Conservation (phyloP, 2,797 vertebrate species). For the Lutjanus campechanus region DNA sequence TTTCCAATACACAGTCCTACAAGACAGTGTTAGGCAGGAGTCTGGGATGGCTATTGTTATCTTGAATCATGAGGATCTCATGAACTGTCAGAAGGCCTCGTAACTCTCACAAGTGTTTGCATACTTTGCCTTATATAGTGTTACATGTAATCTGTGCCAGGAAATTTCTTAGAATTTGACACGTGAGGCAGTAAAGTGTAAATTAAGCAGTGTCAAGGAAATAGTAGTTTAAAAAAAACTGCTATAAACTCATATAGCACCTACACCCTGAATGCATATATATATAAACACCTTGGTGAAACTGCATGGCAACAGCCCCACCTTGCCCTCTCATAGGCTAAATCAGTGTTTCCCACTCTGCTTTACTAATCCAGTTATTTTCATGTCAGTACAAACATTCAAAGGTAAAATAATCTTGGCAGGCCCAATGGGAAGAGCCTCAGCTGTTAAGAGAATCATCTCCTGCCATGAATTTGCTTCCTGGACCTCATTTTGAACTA, state of each 20-base stretch:
- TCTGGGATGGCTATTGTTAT: slow-evolving; percentile 28
- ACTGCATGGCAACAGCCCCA: slow-evolving; percentile 60
- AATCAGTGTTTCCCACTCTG: slow-evolving; percentile 15
- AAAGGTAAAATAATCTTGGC: slow-evolving; percentile 33
- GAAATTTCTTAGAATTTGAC: slow-evolving; percentile 1
- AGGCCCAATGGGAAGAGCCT: slow-evolving; percentile 19
- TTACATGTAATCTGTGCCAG: slow-evolving; percentile 15
- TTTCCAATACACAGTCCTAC: neutral
- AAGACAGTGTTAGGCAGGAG: neutral
- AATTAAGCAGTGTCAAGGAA: neutral
- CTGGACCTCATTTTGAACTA: slow-evolving; percentile 27
- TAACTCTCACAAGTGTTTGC: slow-evolving; percentile 27
- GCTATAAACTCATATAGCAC: neutral
- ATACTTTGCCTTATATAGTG: slow-evolving; percentile 25
- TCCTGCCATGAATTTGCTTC: slow-evolving; percentile 14
- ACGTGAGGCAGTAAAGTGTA: neutral
- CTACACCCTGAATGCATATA: slow-evolving; percentile 19
- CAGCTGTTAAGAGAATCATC: slow-evolving; percentile 46
- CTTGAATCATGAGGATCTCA: slow-evolving; percentile 37
- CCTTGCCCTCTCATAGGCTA: slow-evolving; percentile 36
- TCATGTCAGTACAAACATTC: slow-evolving; percentile 24
- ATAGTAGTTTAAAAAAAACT: neutral
- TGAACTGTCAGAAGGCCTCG: slow-evolving; percentile 14
- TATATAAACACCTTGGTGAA: neutral
- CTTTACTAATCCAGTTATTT: slow-evolving; percentile 49